Base-by-base conservation (phyloP, 1,140 invertebrate genomes). In the Calliphora vicina region DNA sequence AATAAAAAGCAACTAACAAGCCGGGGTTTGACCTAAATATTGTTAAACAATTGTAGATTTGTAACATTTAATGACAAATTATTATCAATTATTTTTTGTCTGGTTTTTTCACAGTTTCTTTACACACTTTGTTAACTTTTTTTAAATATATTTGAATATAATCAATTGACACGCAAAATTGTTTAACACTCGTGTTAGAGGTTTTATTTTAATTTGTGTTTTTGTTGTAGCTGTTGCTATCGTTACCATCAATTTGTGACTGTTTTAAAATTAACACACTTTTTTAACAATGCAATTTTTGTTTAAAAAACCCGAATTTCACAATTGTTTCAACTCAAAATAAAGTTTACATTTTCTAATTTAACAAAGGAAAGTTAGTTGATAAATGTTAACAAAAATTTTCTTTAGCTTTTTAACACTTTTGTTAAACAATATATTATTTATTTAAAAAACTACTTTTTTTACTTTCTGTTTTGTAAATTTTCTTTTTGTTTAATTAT, bases 401-500 rank as follows among this genome's bases (percentile, higher is more conserved):
- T n/a, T n/a, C n/a, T n/a, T n/a, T n/a, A n/a, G n/a, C n/a, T n/a
- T n/a, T n/a, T n/a, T n/a, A n/a, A n/a, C n/a, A n/a, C n/a, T n/a
- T n/a, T n/a, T n/a, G n/a, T n/a, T n/a, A n/a, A n/a, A n/a, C n/a
- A n/a, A n/a, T n/a, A n/a, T n/a, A n/a, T n/a, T n/a, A n/a, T n/a
- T n/a, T n/a, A n/a, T n/a, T 43, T 43, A 0, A 67, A 67, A 12
- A 23, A 67, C 17, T 67, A 67, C n/a, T 67, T 67, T 67, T 67
- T 45, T 43, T 78, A 78, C 74, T 78, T 43, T 78, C 74, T 78
- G 74, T 78, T 78, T 78, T 78, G 74, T 45, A 43, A 29, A n/a
- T 76, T 76, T 76, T 35, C 29, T 35, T 35, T 35, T 35, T 35
- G 6, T 0, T 35, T 35, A 35, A 8, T 35, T 8, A 35, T 8